A percentile compares a stretch with the other conserved stretches of the same genome.
Conservation (phyloP, 2,888 invertebrate species). For the Euspilapteryx auroguttella region DNA sequence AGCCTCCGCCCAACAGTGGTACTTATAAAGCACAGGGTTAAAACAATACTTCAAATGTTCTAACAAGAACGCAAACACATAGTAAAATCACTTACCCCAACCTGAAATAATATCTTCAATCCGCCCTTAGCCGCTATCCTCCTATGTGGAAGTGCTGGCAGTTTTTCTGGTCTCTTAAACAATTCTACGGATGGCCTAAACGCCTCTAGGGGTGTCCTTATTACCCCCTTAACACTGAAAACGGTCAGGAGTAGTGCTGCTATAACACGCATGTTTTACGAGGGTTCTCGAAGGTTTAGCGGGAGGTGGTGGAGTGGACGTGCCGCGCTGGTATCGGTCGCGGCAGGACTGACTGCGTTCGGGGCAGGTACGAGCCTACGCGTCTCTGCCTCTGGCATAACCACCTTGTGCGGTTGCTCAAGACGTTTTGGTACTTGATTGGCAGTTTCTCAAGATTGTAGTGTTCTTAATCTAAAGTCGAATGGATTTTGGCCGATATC, state of each 20-base stretch:
- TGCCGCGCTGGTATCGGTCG: slow-evolving; percentile 33
- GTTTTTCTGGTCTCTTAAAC: slow-evolving; percentile 48
- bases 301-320: slow-evolving; percentile 20
- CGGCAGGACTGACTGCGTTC: slow-evolving; percentile 39
- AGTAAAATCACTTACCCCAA: slow-evolving; percentile 64
- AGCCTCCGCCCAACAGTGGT: no score
- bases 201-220: slow-evolving; percentile 60
- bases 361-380: slow-evolving; percentile 53
- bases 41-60: no score
- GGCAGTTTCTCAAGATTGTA: slow-evolving; percentile 11
- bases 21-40: no score
- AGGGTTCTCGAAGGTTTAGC: no score
- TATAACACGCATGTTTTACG: no score
- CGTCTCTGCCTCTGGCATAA: slow-evolving; percentile 53
- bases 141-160: slow-evolving; percentile 45
- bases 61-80: neutral
- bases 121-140: slow-evolving; percentile 50
- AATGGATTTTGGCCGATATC: no score
- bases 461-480: no score
- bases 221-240: slow-evolving; percentile 37
- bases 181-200: slow-evolving; percentile 50
- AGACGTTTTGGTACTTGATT: slow-evolving; percentile 28
- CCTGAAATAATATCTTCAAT: slow-evolving; percentile 71
- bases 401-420: slow-evolving; percentile 35
- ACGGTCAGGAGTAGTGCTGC: no score